Conservation (phyloP, 1,140 invertebrate genomes). For the Drosophila nigrodunni region DNA sequence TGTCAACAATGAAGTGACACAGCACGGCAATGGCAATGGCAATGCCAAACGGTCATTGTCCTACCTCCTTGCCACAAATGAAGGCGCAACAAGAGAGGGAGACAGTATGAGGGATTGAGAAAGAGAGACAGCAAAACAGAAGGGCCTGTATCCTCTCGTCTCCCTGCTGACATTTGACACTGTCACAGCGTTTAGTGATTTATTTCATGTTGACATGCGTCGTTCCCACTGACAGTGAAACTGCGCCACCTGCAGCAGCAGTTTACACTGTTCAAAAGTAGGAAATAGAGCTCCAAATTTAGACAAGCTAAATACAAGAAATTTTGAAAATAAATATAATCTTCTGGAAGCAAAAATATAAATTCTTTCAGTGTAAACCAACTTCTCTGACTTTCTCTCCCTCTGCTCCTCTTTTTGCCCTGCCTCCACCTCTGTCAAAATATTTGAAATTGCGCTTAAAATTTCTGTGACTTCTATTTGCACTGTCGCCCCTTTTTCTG, state of each 20-base stretch:
- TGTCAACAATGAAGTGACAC: conserved; percentile 82
- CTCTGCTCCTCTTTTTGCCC: neutral
- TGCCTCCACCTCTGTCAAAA: neutral
- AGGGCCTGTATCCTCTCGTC: conserved; percentile 9
- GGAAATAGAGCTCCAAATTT: too few species aligned
- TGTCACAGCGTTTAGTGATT: conserved; percentile 82
- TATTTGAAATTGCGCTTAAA: conserved; percentile 28
- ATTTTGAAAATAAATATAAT: too few species aligned
- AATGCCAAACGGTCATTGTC: conserved; percentile 58
- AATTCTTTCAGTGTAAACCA: neutral
- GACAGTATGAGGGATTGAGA: too few species aligned
- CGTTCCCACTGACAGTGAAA: conserved; percentile 54
- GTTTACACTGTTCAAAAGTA: too few species aligned
- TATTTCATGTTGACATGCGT: conserved; percentile 80
- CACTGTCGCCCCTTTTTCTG: conserved; percentile 1
- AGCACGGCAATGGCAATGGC: conserved; percentile 40
- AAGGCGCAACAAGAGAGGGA: conserved; percentile 7
- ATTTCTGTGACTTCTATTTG: conserved; percentile 32
- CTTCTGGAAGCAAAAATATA: too few species aligned
- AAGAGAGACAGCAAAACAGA: conserved; percentile 61
- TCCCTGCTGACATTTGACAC: conserved; percentile 73
- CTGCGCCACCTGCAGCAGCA: conserved; percentile 20
- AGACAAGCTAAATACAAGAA: too few species aligned
- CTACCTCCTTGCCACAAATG: conserved; percentile 31
- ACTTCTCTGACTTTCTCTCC: too few species aligned